A percentile compares a stretch with the other conserved stretches of the same genome.
These are phyloP conservation scores for Protonibea diacanthus DNA, from an alignment of 2,797 vertebrate genomes.

Conservation along the genomic window DNA sequence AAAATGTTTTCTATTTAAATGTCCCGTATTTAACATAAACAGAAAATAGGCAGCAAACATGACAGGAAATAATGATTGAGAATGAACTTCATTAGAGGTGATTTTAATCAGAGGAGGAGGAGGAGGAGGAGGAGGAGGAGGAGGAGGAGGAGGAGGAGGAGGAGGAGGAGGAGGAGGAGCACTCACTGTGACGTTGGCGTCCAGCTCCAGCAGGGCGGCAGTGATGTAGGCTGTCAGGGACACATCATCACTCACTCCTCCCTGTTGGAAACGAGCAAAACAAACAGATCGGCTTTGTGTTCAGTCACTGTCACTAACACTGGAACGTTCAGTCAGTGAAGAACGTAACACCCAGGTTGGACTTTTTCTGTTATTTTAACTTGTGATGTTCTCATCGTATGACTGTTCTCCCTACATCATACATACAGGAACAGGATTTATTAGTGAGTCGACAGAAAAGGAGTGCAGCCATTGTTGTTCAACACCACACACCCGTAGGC, in stretches of 20 bases:
- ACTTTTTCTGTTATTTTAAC: no score
- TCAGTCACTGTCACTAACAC: no score
- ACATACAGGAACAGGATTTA: no score
- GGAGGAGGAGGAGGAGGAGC: neutral
- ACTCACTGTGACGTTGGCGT: slow-evolving; percentile 71
- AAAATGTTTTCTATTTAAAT: neutral
- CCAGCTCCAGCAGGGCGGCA: slow-evolving; percentile 81
- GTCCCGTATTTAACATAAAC: neutral
- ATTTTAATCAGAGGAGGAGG: neutral
- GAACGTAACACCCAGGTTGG: neutral
- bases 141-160: neutral
- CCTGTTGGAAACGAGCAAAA: slow-evolving; percentile 65
- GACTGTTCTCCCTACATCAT: no score
- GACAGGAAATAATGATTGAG: neutral
- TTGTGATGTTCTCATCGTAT: no score
- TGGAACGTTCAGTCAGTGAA: neutral
- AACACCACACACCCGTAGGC: neutral
- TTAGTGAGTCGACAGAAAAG: no score
- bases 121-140: slow-evolving; percentile 1
- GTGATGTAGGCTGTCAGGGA: slow-evolving; percentile 85
- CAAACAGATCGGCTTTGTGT: neutral
- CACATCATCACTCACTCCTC: slow-evolving; percentile 84
- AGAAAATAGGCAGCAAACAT: neutral
- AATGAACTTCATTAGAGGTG: neutral
- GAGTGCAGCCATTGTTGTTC: neutral